Percentiles rank a stretch among this genome's conserved stretches.
Evolutionary conservation across 2,113 vertebrate genomes (phyloP).

Genomic region (Coregonus clupeaformis): DNA sequence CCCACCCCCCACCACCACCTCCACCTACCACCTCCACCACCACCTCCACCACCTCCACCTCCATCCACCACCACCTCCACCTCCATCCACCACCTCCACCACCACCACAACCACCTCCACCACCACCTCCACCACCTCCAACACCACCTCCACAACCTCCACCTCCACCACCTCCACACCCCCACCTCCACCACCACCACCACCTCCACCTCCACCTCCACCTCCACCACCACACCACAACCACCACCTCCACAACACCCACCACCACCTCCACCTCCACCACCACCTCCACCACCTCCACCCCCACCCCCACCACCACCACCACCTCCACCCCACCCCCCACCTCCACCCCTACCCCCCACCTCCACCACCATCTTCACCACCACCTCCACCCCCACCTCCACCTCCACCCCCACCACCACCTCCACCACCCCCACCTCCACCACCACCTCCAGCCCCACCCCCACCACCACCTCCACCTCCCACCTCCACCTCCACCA

Average conservation of each 20-base stretch:
- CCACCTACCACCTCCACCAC: slow-evolving; percentile 8
- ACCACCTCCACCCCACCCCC: too few species aligned
- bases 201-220: not conserved
- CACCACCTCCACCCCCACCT: too few species aligned
- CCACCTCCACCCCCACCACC: too few species aligned
- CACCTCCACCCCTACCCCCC: slow-evolving; percentile 21
- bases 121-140: not conserved
- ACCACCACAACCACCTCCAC: too few species aligned
- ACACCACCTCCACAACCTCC: slow-evolving; percentile 31
- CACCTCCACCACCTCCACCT: not conserved
- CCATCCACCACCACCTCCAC: not conserved
- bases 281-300: not conserved
- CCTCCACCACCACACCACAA: too few species aligned
- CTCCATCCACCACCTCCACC: not conserved
- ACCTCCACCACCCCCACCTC: too few species aligned
- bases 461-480: too few species aligned
- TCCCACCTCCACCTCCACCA: too few species aligned
- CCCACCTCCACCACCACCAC: not conserved
- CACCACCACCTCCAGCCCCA: too few species aligned
- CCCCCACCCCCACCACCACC: not conserved
- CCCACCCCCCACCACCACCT: slow-evolving; percentile 12
- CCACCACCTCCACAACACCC: slow-evolving; percentile 21
- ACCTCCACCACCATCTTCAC: too few species aligned
- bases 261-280: not conserved
- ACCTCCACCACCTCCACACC: not conserved